Evolutionary conservation across 2,113 vertebrate genomes (phyloP).

Genomic region (Thalassoma bifasciatum): DNA sequence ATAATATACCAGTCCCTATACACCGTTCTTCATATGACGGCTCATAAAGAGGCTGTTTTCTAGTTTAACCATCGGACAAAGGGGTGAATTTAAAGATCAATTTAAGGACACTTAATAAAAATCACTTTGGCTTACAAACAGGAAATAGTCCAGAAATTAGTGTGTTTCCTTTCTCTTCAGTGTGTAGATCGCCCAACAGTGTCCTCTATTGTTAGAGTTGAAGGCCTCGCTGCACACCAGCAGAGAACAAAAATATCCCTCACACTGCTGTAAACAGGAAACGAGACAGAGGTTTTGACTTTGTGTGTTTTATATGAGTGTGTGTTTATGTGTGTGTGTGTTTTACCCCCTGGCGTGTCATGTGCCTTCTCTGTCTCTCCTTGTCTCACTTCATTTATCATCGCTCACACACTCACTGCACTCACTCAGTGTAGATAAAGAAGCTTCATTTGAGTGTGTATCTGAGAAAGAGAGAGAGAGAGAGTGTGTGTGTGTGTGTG

Average conservation of each 20-base stretch:
- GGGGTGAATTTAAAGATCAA: background rate
- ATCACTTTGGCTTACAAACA: conserved; percentile 23
- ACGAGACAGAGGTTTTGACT: conserved; percentile 56
- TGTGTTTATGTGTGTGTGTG: conserved; percentile 24
- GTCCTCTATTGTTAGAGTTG: conserved; percentile 61
- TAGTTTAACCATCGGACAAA: background rate
- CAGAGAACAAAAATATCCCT: conserved; percentile 62
- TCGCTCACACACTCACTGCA: conserved; percentile 1
- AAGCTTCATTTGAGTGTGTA: background rate
- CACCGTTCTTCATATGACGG: no score
- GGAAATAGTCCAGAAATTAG: conserved; percentile 15
- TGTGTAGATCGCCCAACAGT: background rate
- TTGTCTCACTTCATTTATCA: conserved; percentile 25
- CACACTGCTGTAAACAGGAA: conserved; percentile 83
- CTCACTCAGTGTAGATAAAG: conserved; percentile 6
- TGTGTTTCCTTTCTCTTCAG: background rate
- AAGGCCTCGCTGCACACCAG: conserved; percentile 37
- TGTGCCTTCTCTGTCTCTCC: conserved; percentile 33
- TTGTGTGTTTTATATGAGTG: conserved; percentile 22
- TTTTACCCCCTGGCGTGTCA: conserved; percentile 10
- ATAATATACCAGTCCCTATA: no score
- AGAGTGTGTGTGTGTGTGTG: background rate
- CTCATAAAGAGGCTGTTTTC: no score
- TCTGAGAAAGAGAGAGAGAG: no score
- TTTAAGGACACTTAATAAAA: background rate